Conservation (phyloP, 2,888 invertebrate species). For the Norana najaformis region DNA sequence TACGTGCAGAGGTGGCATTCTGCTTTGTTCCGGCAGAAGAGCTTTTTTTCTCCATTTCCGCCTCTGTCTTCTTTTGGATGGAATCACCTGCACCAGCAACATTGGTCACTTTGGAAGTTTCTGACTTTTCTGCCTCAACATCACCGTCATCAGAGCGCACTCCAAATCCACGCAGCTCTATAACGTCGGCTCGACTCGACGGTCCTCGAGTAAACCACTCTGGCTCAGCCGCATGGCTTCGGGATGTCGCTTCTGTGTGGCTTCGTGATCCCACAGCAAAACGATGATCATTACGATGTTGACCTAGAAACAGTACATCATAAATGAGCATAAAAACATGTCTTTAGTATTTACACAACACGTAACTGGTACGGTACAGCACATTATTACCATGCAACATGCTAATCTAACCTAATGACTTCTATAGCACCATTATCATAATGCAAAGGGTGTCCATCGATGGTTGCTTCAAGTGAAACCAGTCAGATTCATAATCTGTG, state of each 20-base stretch:
- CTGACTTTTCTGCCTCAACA: neutral
- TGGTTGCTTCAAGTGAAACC: neutral
- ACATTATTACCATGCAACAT: neutral
- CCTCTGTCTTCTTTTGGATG: slow-evolving; percentile 6
- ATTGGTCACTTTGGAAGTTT: neutral
- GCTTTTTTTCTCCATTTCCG: neutral
- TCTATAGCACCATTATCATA: no score
- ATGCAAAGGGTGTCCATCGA: no score
- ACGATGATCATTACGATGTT: neutral
- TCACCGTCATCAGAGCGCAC: neutral
- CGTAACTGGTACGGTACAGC: neutral
- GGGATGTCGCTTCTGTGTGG: neutral
- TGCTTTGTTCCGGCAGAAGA: neutral
- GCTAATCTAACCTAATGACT: neutral
- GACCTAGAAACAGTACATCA: neutral
- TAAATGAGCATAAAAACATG: neutral
- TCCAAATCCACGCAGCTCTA: neutral
- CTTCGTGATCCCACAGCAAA: slow-evolving; percentile 13
- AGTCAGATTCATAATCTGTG: neutral
- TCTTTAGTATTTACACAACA: neutral
- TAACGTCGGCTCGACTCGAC: neutral
- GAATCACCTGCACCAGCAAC: neutral
- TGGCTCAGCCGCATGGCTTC: neutral
- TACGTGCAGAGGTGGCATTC: neutral
- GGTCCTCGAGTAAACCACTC: slow-evolving; percentile 13